These are phyloP conservation scores for Festucalex cinctus DNA, from an alignment of 2,113 vertebrate genomes.

Conservation along the genomic window DNA sequence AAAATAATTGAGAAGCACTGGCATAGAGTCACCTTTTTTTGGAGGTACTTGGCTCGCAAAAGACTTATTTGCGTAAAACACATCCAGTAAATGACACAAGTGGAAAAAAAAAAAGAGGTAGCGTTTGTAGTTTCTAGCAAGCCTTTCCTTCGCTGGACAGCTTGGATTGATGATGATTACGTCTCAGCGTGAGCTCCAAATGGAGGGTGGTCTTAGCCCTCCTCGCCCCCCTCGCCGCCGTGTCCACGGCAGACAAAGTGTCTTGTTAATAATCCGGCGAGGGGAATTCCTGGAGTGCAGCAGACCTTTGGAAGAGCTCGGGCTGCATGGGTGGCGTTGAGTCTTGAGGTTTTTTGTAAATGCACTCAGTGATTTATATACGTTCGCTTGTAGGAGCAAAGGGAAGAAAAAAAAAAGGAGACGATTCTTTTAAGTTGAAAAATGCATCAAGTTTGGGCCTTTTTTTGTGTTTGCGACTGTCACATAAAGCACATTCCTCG, in stretches of 20 bases:
- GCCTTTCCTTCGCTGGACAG: too few relatives aligned
- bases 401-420: neutral
- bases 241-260: neutral
- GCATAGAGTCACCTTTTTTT: too few relatives aligned
- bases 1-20: too few relatives aligned
- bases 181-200: neutral
- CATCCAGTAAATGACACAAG: too few relatives aligned
- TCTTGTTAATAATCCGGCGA: slow-evolving; percentile 1
- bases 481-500: slow-evolving; percentile 69
- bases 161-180: too few relatives aligned
- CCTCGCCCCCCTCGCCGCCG: neutral
- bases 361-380: neutral
- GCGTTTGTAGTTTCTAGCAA: too few relatives aligned
- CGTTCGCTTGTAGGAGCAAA: neutral
- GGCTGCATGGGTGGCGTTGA: neutral
- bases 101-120: too few relatives aligned
- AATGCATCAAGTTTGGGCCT: slow-evolving; percentile 12
- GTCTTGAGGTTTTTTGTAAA: neutral
- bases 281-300: slow-evolving; percentile 6
- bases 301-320: neutral
- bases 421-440: slow-evolving; percentile 4
- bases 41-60: too few relatives aligned
- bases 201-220: neutral
- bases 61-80: too few relatives aligned
- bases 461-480: slow-evolving; percentile 36